Evolutionary conservation across 2,888 invertebrate genomes (phyloP), one percentile per base, ranked within the genome.

Genomic region (Pediacus dermestoides): DNA sequence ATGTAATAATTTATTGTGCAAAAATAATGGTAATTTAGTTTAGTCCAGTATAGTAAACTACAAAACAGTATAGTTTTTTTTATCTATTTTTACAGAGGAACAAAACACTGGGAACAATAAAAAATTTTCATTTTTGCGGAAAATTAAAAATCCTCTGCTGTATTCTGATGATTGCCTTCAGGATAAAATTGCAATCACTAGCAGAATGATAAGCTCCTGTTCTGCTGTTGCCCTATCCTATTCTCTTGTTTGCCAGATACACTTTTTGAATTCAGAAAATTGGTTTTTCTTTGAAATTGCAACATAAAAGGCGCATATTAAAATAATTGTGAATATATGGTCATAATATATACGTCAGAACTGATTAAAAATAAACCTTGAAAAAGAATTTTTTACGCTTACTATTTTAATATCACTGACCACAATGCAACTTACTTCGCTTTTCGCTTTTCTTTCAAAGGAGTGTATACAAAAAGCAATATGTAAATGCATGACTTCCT

Each of bases 101-200:
- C 6, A 18, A 18, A 18, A 18, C 21, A 18, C 21, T 18, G 21
- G 6, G 23, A 23, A 23, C 23, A 23, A 23, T 23, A 23, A n/a
- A 37, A 42, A 46, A 40, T 33, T 37, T 44, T 34, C 44, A 36
- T 42, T 44, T 40, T 41, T 39, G 44, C 33, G 42, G 45, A 42
- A 46, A 52, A 48, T 46, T 48, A 39, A 47, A 48, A 52, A 52
- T 43, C 32, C 28, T 32, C 4, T 30, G 37, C 33, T 43, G 37
- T 37, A 34, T 46, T 35, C 37, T 43, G 42, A 44, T 39, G 50
- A 43, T 44, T 45, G 45, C 47, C 52, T 42, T 34, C 35, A 30
- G 52, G 46, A 44, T 48, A 39, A 45, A 52, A 49, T 43, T 41
- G 48, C 49, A 52, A 52, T 52, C 44, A 44, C 37, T 31, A 34